Evolutionary conservation across 2,113 vertebrate genomes (phyloP), one percentile per base, ranked within the genome.

Genomic region (Megaceryle maxima): DNA sequence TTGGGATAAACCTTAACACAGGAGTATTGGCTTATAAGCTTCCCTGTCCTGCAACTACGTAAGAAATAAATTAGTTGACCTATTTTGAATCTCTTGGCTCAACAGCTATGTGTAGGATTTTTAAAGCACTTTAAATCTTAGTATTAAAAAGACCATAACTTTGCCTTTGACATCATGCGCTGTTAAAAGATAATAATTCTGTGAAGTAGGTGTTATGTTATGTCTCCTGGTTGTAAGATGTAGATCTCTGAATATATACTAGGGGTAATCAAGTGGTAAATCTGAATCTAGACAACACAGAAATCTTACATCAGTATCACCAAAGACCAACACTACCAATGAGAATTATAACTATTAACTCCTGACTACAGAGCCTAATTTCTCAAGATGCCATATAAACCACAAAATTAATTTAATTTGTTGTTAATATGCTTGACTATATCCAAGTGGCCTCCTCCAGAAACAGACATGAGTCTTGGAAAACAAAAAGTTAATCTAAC

Each of bases 61-160:
- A 55, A 2, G 5, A 92, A 95, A 79, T 92, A 92, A 94, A 92
- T 87, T 75, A 72, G 43, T 87, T 79, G 77, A 89, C 81, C 77
- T 53, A 37, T 87, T 96, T 94, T 69, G 44, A 80, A 85, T 76
- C 44, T 85, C 59, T 60, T 75, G 21, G 69, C 26, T 90, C 55
- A 46, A 39, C 57, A 93, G 37, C 3, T 60, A 28, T 74, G n/a
- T 5, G 35, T 53, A 74, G 15, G 44, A 72, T 83, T 88, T 92
- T 90, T 60, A 81, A 90, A 83, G 20, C 43, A 46, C 16, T 66
- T 86, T 55, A 26, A 35, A 31, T 90, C 50, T 66, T 57, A 31
- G 18, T 68, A 86, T 69, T 83, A 77, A 90, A 90, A 46, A 75
- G 57, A 46, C 8, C 28, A 5, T 68, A 76, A 46, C 57, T 87